Percentiles rank a stretch among this genome's conserved stretches.
Conservation (phyloP, 2,797 vertebrate species). For the Mus spretus region DNA sequence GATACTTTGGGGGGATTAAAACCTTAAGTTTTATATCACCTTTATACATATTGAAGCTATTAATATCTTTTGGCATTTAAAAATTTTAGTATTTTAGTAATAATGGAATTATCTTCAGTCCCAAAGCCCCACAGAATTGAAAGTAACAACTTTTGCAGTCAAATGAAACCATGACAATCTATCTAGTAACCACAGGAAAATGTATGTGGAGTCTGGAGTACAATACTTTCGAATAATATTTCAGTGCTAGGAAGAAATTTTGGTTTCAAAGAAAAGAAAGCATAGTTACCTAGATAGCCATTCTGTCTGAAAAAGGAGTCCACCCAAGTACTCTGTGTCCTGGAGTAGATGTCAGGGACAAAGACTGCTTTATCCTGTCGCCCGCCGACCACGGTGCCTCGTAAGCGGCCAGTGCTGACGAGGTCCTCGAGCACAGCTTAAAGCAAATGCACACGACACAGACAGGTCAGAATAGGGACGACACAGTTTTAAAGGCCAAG, state of each 20-base stretch:
- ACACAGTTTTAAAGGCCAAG: constrained; percentile 60
- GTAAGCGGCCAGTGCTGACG: constrained; percentile 93
- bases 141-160: background rate
- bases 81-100: constrained; percentile 33
- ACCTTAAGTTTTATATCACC: constrained; percentile 26
- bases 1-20: constrained; percentile 30
- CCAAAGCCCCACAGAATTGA: constrained; percentile 40
- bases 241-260: constrained; percentile 20
- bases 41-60: background rate
- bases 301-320: constrained; percentile 98
- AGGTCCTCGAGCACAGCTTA: constrained; percentile 96
- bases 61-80: constrained; percentile 58
- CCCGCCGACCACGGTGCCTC: constrained; percentile 95
- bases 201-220: background rate
- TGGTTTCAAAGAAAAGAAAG: constrained; percentile 50
- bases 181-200: background rate
- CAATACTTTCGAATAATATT: constrained; percentile 20
- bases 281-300: constrained; percentile 94
- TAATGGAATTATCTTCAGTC: constrained; percentile 55
- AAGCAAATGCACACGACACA: constrained; percentile 60
- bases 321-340: constrained; percentile 96
- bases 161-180: constrained; percentile 5
- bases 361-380: constrained; percentile 97
- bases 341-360: constrained; percentile 97
- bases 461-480: constrained; percentile 56